A percentile compares a stretch with the other conserved stretches of the same genome.
These are phyloP conservation scores for Cherax quadricarinatus DNA, from an alignment of 1,140 invertebrate species.

Conservation along the genomic window DNA sequence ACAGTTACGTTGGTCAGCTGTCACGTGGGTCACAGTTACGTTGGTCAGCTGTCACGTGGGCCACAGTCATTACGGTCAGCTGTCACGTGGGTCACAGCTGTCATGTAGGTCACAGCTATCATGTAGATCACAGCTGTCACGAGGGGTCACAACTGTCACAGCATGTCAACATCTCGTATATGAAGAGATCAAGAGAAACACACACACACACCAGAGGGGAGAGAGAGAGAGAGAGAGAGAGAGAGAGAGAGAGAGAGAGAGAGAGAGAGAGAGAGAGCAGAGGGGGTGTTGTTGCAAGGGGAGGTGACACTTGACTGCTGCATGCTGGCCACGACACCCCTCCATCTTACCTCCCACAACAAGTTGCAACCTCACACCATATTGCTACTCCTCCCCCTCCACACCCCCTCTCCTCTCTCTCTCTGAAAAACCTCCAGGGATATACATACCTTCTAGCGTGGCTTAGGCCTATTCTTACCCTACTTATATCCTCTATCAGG, in stretches of 20 bases:
- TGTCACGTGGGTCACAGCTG: no score
- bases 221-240: not conserved
- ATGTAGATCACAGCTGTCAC: no score
- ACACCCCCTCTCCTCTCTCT: not conserved
- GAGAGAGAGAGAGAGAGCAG: slow-evolving; percentile 24
- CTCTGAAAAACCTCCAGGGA: not conserved
- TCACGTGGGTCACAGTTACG: no score
- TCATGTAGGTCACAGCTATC: no score
- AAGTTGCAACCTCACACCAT: slow-evolving; percentile 56
- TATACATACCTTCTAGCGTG: no score
- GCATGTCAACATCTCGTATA: no score
- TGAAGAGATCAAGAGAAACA: no score
- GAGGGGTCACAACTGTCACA: no score
- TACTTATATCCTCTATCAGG: not conserved
- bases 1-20: no score
- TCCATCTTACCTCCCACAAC: slow-evolving; percentile 50
- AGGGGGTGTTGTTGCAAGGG: slow-evolving; percentile 52
- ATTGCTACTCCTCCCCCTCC: slow-evolving; percentile 13
- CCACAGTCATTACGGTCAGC: no score
- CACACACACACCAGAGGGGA: not conserved
- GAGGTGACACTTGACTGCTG: slow-evolving; percentile 63
- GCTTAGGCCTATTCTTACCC: not conserved
- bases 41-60: no score
- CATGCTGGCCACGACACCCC: slow-evolving; percentile 58
- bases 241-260: not conserved